Evolutionary conservation across 1,140 invertebrate species (phyloP).

Genomic region (Drosophila obscura): DNA sequence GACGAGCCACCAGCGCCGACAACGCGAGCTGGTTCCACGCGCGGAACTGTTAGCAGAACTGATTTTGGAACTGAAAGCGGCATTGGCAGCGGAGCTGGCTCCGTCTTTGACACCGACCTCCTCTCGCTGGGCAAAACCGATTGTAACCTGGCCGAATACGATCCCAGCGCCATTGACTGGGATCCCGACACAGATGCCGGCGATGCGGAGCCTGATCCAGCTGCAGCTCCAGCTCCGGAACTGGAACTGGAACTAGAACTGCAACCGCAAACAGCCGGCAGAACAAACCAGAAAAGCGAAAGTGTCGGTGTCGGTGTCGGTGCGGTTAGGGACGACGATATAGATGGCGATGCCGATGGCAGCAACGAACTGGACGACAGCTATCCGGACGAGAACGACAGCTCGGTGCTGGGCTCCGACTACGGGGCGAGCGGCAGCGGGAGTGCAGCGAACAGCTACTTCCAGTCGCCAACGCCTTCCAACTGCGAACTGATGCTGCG

Average conservation of each 20-base stretch:
- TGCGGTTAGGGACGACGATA: no score
- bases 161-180: slow-evolving; percentile 25
- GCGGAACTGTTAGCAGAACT: neutral
- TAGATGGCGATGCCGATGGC: slow-evolving; percentile 9
- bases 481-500: slow-evolving; percentile 64
- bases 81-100: neutral
- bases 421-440: slow-evolving; percentile 50
- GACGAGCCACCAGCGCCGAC: slow-evolving; percentile 35
- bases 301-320: neutral
- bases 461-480: slow-evolving; percentile 62
- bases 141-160: slow-evolving; percentile 30
- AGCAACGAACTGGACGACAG: slow-evolving; percentile 41
- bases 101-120: slow-evolving; percentile 18
- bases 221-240: neutral
- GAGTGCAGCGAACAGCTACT: slow-evolving; percentile 64
- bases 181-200: slow-evolving; percentile 17
- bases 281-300: no score
- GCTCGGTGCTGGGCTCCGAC: slow-evolving; percentile 47
- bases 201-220: slow-evolving; percentile 17
- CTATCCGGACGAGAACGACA: slow-evolving; percentile 61
- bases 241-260: slow-evolving; percentile 9
- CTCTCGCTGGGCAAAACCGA: slow-evolving; percentile 32
- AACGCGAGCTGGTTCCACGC: neutral
- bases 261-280: no score
- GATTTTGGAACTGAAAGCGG: slow-evolving; percentile 1